Evolutionary conservation across 2,797 vertebrate genomes (phyloP).

Genomic region (Sebastes diaconus): DNA sequence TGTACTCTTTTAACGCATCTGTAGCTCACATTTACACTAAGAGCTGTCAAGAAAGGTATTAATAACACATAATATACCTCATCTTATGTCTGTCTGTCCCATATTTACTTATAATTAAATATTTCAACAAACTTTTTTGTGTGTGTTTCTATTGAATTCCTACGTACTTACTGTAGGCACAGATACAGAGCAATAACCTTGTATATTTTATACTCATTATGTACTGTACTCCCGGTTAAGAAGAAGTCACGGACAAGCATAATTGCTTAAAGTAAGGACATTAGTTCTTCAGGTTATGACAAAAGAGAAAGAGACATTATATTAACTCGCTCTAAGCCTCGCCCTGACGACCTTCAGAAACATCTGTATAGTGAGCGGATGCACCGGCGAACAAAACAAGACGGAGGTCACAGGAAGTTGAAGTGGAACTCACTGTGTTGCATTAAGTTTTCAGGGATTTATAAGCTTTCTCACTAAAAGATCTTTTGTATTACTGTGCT

Average conservation of each 20-base stretch:
- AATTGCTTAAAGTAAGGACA: too few species aligned
- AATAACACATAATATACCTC: background rate
- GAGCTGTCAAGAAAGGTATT: background rate
- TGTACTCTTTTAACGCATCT: conserved; percentile 30
- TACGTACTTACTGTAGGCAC: background rate
- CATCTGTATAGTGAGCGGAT: background rate
- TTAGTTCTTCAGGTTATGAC: background rate
- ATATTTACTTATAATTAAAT: background rate
- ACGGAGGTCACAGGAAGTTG: background rate
- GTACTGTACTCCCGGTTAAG: background rate
- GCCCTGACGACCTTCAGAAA: background rate
- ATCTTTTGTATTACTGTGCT: background rate
- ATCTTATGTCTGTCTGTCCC: background rate
- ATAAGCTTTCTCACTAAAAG: too few species aligned
- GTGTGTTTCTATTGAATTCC: background rate
- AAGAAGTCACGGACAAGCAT: background rate
- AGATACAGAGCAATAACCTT: background rate
- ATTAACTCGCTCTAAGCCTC: background rate
- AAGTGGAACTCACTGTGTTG: background rate
- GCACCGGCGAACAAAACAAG: background rate
- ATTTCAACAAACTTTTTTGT: background rate
- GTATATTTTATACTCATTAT: too few species aligned
- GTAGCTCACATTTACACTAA: background rate
- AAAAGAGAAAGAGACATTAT: background rate
- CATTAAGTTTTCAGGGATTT: background rate